Conservation (phyloP, 2,113 vertebrate species). For the Muntiacus reevesi region DNA sequence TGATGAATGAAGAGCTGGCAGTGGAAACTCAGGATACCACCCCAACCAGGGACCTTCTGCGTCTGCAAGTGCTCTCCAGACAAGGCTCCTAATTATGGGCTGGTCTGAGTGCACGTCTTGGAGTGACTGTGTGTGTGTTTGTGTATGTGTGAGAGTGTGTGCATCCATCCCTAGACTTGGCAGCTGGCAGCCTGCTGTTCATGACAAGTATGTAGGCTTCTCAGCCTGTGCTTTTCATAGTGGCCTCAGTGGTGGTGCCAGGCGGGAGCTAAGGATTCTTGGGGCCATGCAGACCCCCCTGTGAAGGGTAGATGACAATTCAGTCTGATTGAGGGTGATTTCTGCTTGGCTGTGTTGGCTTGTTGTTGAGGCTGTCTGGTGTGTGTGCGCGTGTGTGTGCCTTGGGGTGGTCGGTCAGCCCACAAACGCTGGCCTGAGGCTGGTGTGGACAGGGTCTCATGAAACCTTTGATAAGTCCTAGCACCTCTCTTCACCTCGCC, state of each 20-base stretch:
- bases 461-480: not conserved
- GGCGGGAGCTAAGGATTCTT: not conserved
- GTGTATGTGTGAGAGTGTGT: not conserved
- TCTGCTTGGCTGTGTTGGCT: not conserved
- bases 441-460: not conserved
- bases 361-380: not conserved
- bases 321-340: not conserved
- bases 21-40: no score
- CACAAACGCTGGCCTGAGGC: not conserved
- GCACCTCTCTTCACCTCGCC: not conserved
- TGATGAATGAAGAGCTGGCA: not conserved
- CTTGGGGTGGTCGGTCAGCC: not conserved
- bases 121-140: not conserved
- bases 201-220: not conserved
- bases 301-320: not conserved
- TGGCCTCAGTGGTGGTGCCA: not conserved
- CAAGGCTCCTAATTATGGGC: rapidly evolving
- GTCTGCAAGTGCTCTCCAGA: not conserved
- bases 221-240: not conserved
- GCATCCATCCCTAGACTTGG: not conserved
- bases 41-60: not conserved
- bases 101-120: not conserved
- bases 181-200: not conserved
- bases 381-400: not conserved
- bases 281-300: not conserved